Evolutionary conservation across 1,140 invertebrate species (phyloP).

Genomic region (Caenorhabditis tropicalis): DNA sequence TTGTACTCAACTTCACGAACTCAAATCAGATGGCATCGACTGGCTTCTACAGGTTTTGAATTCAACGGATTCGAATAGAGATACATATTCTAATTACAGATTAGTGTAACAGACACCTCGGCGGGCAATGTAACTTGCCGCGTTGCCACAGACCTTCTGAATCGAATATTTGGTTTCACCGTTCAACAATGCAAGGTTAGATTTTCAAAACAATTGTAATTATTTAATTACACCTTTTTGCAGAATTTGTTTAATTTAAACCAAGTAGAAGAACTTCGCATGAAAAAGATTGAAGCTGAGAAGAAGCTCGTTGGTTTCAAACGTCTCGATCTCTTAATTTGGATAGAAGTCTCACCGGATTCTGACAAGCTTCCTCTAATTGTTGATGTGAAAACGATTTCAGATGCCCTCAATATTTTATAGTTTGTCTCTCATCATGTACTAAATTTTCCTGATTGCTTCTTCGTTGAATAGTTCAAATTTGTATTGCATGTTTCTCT

Average conservation of each 20-base stretch:
- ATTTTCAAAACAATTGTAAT: too few species aligned
- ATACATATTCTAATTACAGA: not conserved
- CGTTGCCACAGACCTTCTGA: not conserved
- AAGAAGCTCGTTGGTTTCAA: not conserved
- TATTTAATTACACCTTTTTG: not conserved
- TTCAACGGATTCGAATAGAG: not conserved
- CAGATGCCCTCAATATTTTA: slow-evolving; percentile 28
- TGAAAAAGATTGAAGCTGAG: not conserved
- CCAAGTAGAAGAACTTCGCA: slow-evolving; percentile 24
- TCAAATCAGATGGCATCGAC: not conserved
- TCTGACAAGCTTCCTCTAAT: not conserved
- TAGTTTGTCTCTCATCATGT: too few species aligned
- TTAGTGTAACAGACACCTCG: not conserved
- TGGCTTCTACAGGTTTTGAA: not conserved
- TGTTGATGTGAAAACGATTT: slow-evolving; percentile 14
- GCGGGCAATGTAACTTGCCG: not conserved
- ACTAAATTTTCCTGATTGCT: too few species aligned
- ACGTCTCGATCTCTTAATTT: not conserved
- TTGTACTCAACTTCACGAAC: not conserved
- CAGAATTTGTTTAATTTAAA: slow-evolving; percentile 13
- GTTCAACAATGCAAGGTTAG: slow-evolving; percentile 19
- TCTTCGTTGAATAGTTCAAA: not conserved
- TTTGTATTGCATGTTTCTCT: too few species aligned
- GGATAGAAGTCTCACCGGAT: slow-evolving; percentile 3
- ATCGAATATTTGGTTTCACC: slow-evolving; percentile 2